phyloP scores from a whole-genome alignment of 1,140 invertebrate genomes.

The Leptestheria dahalacensis region DNA sequence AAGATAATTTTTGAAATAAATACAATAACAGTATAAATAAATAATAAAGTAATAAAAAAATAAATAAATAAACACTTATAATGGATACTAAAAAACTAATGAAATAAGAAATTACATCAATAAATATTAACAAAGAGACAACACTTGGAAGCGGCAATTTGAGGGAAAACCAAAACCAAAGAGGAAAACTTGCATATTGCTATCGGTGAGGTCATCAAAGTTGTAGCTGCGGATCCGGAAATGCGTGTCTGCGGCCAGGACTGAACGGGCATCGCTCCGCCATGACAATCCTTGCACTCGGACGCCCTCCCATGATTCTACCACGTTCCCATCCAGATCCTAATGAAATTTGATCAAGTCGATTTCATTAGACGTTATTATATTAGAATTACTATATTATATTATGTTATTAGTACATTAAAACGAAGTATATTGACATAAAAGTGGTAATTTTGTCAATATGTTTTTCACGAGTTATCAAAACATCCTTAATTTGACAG shows the following conservation, averaged over 20 bases:
- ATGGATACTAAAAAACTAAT: neutral
- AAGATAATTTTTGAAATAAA: too few relatives aligned
- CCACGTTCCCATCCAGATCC: slow-evolving; percentile 68
- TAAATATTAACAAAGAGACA: neutral
- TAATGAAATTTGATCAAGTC: too few relatives aligned
- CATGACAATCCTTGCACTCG: slow-evolving; percentile 84
- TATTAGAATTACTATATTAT: too few relatives aligned
- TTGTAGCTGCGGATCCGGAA: slow-evolving; percentile 83
- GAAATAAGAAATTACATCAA: neutral
- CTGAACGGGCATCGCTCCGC: slow-evolving; percentile 73
- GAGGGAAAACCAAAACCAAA: neutral
- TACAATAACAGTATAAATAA: too few relatives aligned
- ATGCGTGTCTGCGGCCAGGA: slow-evolving; percentile 92
- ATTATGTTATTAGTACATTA: too few relatives aligned
- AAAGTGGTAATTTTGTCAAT: too few relatives aligned
- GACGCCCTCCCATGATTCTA: slow-evolving; percentile 94
- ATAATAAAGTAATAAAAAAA: neutral
- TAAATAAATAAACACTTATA: neutral
- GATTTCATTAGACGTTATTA: too few relatives aligned
- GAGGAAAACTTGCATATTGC: slow-evolving; percentile 54
- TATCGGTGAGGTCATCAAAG: slow-evolving; percentile 69
- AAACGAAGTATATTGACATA: too few relatives aligned
- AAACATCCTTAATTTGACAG: too few relatives aligned
- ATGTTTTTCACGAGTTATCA: too few relatives aligned
- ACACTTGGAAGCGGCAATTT: neutral